phyloP scores from a whole-genome alignment of 2,888 invertebrate species.

The Glaucopsyche alexis region DNA sequence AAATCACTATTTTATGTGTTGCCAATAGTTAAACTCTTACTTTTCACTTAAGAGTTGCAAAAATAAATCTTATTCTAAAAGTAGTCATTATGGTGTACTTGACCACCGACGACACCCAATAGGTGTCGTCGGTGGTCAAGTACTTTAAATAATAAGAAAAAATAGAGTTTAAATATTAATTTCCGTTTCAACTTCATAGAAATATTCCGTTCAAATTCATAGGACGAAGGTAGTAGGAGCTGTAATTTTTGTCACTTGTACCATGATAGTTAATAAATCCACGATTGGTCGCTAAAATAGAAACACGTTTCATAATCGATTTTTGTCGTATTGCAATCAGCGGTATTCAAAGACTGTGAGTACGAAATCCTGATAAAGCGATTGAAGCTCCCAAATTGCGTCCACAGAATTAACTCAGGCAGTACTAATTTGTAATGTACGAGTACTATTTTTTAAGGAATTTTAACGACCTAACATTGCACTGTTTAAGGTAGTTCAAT shows the following conservation, averaged over 20 bases:
- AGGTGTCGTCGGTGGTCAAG: not conserved
- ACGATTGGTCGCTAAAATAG: not conserved
- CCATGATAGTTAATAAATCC: not conserved
- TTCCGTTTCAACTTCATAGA: too few relatives aligned
- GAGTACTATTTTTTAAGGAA: not conserved
- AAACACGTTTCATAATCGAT: conserved; percentile 3
- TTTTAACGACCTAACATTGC: not conserved
- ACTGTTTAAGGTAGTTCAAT: not conserved
- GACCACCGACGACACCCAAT: too few relatives aligned
- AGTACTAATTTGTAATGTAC: not conserved
- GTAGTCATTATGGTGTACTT: not conserved
- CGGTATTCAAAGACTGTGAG: not conserved
- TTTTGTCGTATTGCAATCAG: conserved; percentile 17
- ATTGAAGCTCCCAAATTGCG: not conserved
- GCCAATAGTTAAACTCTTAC: conserved; percentile 2
- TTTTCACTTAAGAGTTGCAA: not conserved
- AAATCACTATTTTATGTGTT: conserved; percentile 21
- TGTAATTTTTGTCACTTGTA: too few relatives aligned
- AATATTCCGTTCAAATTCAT: too few relatives aligned
- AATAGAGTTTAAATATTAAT: too few relatives aligned
- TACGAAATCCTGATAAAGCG: not conserved
- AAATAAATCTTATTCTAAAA: not conserved
- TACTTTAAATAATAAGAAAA: too few relatives aligned
- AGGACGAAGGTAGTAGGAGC: too few relatives aligned
- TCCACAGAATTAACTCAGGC: not conserved